These are phyloP conservation scores for Amniataba percoides DNA, from an alignment of 2,797 vertebrate genomes.

Conservation along the genomic window DNA sequence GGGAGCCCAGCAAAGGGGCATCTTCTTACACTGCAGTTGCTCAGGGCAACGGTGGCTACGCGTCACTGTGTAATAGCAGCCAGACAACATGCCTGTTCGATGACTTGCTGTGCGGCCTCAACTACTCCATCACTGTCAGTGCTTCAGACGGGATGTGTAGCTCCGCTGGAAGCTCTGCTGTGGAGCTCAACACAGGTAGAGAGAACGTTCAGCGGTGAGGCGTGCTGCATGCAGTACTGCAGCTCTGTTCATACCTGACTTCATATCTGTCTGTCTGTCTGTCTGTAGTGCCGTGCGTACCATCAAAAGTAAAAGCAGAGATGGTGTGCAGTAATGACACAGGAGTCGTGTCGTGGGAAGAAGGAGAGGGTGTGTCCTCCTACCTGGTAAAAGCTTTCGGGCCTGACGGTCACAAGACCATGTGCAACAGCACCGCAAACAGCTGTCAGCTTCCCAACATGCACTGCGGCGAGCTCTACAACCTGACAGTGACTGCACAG, in stretches of 20 bases:
- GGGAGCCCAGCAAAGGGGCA: constrained; percentile 82
- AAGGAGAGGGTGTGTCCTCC: constrained; percentile 57
- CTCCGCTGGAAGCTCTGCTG: constrained; percentile 67
- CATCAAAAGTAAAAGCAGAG: constrained; percentile 66
- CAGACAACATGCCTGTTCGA: constrained; percentile 69
- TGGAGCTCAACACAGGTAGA: constrained; percentile 78
- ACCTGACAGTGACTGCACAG: constrained; percentile 80
- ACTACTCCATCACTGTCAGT: constrained; percentile 78
- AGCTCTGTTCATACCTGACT: background rate
- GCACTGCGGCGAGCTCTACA: constrained; percentile 85
- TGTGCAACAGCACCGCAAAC: constrained; percentile 65
- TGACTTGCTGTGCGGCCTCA: constrained; percentile 78
- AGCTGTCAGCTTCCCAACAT: constrained; percentile 77
- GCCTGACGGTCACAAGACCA: constrained; percentile 71
- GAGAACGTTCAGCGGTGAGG: background rate
- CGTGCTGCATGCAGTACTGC: background rate
- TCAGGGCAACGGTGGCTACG: constrained; percentile 71
- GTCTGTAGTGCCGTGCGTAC: constrained; percentile 78
- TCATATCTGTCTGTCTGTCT: constrained; percentile 4
- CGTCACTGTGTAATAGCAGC: constrained; percentile 68
- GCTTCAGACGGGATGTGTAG: constrained; percentile 73
- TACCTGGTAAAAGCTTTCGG: constrained; percentile 77
- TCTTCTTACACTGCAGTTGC: constrained; percentile 73
- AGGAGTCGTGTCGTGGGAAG: constrained; percentile 82
- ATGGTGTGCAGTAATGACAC: constrained; percentile 76